Conservation (phyloP, 2,888 invertebrate genomes). For the Dryobota labecula region DNA sequence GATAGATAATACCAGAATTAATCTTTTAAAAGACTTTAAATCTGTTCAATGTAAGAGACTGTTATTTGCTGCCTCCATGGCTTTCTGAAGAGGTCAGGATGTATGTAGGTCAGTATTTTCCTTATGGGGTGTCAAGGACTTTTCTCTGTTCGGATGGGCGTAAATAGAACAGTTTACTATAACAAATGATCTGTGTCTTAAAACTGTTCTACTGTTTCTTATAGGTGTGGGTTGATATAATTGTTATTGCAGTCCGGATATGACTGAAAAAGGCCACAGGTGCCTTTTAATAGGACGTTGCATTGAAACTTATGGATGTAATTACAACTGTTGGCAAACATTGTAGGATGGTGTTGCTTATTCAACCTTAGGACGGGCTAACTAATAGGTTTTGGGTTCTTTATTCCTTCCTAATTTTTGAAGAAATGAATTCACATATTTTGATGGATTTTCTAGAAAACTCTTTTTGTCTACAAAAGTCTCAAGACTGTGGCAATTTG, state of each 20-base stretch:
- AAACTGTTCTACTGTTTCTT: background rate
- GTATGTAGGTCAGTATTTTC: slow-evolving; percentile 59
- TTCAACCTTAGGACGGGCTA: slow-evolving; percentile 1
- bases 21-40: slow-evolving; percentile 49
- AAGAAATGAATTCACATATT: no score
- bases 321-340: slow-evolving; percentile 28
- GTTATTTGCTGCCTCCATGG: slow-evolving; percentile 14
- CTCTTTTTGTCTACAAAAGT: background rate
- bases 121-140: slow-evolving; percentile 59
- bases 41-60: slow-evolving; percentile 50
- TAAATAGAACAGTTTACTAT: slow-evolving; percentile 25
- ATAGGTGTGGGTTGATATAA: slow-evolving; percentile 30
- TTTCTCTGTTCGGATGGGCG: slow-evolving; percentile 20
- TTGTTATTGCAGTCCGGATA: slow-evolving; percentile 38
- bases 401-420: background rate
- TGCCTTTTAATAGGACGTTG: slow-evolving; percentile 9
- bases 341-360: background rate
- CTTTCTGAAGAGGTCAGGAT: slow-evolving; percentile 42
- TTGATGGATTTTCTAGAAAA: no score
- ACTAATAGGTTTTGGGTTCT: background rate
- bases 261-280: slow-evolving; percentile 33
- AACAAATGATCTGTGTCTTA: slow-evolving; percentile 3
- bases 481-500: background rate
- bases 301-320: slow-evolving; percentile 14
- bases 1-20: slow-evolving; percentile 68